Base-by-base conservation (phyloP, 2,113 vertebrate genomes). In the Oryzias javanicus region DNA sequence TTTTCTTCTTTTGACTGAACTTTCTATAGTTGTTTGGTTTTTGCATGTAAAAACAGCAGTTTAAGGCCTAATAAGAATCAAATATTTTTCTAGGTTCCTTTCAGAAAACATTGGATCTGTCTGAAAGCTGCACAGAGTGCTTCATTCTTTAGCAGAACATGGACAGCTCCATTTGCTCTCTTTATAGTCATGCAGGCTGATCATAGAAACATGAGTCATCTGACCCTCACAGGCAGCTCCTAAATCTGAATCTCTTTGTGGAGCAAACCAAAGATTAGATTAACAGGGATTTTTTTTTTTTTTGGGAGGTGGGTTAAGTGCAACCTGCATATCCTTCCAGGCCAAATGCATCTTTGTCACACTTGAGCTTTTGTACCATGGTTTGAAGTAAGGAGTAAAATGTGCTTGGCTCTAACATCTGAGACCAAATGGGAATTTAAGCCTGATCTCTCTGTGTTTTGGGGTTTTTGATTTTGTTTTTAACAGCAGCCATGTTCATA, bases 181-280 rank as follows among this genome's bases (percentile, higher is more conserved):
- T 84, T 88, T 86, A 83, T 80, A 90, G 86, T 85, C 82, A 76
- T 71, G 65, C 71, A 67, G 70, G 78, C 84, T 29, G 45, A 76
- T 86, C 84, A 87, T 89, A 86, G 87, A 86, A 90, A 79, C 84
- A 90, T 90, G 89, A 90, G 81, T 90, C 89, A 88, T 80, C 76
- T 69, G 77, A 85, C 77, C 80, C 84, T 81, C 84, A 83, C 80
- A 82, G 84, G 61, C 72, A 80, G 70, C 49, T 79, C 64, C 75
- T 77, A 77, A 84, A 78, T 83, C 64, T 80, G 74, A 86, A 81
- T 73, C 50, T 77, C 84, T 86, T 82, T 86, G 81, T 83, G 60
- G 58, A 60, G 60, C 52, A 66, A 74, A 78, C 29, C 52, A 65
- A 51, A 80, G 77, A 84, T 83, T 74, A 75, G 72, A 75, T 81